Evolutionary conservation across 2,113 vertebrate species (phyloP), one percentile per base, ranked within the genome.

Genomic region (Trachemys scripta): DNA sequence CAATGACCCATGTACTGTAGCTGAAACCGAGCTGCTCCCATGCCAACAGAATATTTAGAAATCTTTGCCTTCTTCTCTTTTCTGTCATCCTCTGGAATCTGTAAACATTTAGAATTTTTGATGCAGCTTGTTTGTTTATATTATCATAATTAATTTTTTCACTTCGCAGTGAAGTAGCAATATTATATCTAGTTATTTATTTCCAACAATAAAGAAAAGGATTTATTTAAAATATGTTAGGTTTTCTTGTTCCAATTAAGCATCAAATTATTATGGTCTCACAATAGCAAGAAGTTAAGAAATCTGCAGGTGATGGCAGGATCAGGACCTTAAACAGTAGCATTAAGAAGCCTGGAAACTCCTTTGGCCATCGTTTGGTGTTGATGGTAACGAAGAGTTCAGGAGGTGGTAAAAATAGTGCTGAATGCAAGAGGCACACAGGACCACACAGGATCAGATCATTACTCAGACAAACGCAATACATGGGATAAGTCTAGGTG

Each of bases 1-100:
- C 92, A 96, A 56, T 88, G 94, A 24, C 93, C 94, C 97, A 97
- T 97, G 31, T 96, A 45, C 57, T 97, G 93, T 25, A 98, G 81
- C n/a, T 98, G 98, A 90, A 98, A 98, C 11, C 25, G 3, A 94
- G 82, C 83, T 35, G 97, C 88, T 35, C 97, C 97, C 25, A 97
- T 57, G 35, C 87, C 92, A 92, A 97, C 1, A 76, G 95, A 90
- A 87, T 97, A 98, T 2, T 6, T 82, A 4, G 38, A 87, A 45
- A 59, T 13, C 20, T 94, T 29, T 83, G n/a, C 65, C n/a, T 38
- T 56, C 16, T 8, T 83, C 38, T 57, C n/a, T 59, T 45, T 83
- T 79, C 53, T 92, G 90, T 80, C 91, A 35, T 47, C 49, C 10
- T 47, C 65, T 75, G 51, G 17, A 80, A 85, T 80, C 51, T 88